Conservation (phyloP, 2,113 vertebrate species). For the Arenaria interpres region DNA sequence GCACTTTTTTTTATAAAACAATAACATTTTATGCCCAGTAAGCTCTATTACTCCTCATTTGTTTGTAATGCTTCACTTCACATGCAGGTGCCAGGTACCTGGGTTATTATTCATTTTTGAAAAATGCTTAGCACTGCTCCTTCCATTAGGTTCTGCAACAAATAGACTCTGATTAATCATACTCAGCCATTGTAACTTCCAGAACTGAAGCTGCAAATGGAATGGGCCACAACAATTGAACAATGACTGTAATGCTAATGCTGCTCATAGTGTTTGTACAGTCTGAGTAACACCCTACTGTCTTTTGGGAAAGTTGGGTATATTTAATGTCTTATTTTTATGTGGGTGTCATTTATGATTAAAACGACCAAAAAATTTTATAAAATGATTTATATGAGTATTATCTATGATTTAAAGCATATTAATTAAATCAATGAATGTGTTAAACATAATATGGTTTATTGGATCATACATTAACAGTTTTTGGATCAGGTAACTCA, state of each 20-base stretch:
- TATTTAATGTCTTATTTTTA: not conserved
- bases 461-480: not conserved
- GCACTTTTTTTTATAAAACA: conserved; percentile 57
- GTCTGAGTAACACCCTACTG: not conserved
- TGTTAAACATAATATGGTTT: not conserved
- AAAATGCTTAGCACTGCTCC: conserved; percentile 60
- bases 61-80: conserved; percentile 64
- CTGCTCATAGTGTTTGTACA: not conserved
- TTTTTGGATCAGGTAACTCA: not conserved
- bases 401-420: not conserved
- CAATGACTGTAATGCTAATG: not conserved
- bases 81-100: conserved; percentile 42
- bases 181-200: conserved; percentile 4
- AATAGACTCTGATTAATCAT: conserved; percentile 52
- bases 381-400: not conserved
- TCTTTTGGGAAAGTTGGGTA: not conserved
- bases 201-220: not conserved
- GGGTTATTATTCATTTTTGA: conserved; percentile 60
- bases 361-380: not conserved
- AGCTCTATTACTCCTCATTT: conserved; percentile 67
- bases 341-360: not conserved
- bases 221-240: not conserved
- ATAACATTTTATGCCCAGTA: conserved; percentile 52
- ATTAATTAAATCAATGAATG: not conserved
- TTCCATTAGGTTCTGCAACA: conserved; percentile 35